Conservation (phyloP, 1,140 invertebrate genomes). For the Episyrphus balteatus region DNA sequence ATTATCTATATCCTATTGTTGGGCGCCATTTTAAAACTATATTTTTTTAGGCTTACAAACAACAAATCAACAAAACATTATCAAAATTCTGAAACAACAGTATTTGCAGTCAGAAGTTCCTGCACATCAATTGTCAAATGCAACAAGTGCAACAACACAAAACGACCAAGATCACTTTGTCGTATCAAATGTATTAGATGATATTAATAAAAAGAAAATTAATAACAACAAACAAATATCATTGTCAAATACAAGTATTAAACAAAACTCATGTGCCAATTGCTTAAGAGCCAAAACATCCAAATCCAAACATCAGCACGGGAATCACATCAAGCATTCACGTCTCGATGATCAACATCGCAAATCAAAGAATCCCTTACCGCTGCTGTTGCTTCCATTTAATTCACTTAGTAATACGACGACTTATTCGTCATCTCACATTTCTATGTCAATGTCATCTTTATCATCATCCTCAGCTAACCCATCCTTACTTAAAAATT, state of each 20-base stretch:
- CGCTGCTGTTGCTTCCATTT: too few species aligned
- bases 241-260: too few species aligned
- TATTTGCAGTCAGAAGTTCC: constrained; percentile 6
- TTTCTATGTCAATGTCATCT: too few species aligned
- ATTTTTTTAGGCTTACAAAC: constrained; percentile 8
- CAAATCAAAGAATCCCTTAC: too few species aligned
- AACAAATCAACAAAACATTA: constrained; percentile 28
- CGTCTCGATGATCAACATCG: too few species aligned
- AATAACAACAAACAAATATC: constrained; percentile 6
- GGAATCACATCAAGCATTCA: too few species aligned
- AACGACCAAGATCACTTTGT: not conserved
- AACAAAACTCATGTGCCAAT: constrained; percentile 6
- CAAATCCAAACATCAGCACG: too few species aligned
- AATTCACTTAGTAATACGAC: too few species aligned
- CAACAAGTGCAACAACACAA: constrained; percentile 12
- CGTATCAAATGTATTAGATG: not conserved
- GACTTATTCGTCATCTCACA: too few species aligned
- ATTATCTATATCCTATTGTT: not conserved
- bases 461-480: too few species aligned
- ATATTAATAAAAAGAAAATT: not conserved
- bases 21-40: not conserved
- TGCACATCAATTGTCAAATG: constrained; percentile 15
- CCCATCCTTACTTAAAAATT: too few species aligned
- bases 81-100: constrained; percentile 7
- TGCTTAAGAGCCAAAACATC: constrained; percentile 5